A percentile compares a stretch with the other conserved stretches of the same genome.
Evolutionary conservation across 2,797 vertebrate species (phyloP).

Genomic region (Gobionotothen gibberifrons): DNA sequence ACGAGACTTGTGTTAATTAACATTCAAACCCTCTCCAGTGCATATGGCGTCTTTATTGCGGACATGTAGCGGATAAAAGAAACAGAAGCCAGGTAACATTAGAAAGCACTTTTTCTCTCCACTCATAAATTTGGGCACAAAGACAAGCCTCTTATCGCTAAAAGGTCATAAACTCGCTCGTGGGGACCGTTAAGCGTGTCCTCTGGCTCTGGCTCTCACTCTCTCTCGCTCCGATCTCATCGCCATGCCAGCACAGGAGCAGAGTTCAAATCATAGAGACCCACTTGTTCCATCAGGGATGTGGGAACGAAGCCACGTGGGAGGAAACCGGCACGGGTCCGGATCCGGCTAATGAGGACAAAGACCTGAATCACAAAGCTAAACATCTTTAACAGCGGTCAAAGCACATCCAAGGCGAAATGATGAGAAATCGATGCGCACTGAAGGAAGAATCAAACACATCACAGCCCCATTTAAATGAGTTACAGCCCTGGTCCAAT

Average conservation of each 20-base stretch:
- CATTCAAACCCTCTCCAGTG: conserved; percentile 26
- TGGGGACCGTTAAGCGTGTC: conserved; percentile 77
- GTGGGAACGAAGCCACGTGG: conserved; percentile 30
- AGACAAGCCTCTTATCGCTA: conserved; percentile 81
- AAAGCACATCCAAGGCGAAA: conserved; percentile 34
- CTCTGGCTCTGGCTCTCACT: conserved; percentile 64
- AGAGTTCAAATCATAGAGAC: conserved; percentile 41
- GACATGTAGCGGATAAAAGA: conserved; percentile 33
- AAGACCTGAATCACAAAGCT: conserved; percentile 40
- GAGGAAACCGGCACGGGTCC: neutral
- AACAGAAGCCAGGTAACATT: conserved; percentile 64
- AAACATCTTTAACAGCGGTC: conserved; percentile 41
- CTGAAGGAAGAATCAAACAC: conserved; percentile 48
- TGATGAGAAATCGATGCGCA: conserved; percentile 64
- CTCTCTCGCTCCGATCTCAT: conserved; percentile 43
- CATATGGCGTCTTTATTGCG: conserved; percentile 30
- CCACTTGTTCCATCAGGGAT: conserved; percentile 38
- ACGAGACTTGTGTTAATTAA: conserved; percentile 45
- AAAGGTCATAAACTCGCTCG: conserved; percentile 84
- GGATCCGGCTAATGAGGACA: conserved; percentile 50
- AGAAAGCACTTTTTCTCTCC: conserved; percentile 68
- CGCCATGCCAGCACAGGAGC: conserved; percentile 51
- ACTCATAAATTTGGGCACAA: conserved; percentile 76
- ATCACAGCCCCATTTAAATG: conserved; percentile 62
- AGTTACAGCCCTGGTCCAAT: conserved; percentile 50